Percentiles rank a stretch among this genome's conserved stretches.
These are phyloP conservation scores for Tetranychus piercei DNA, from an alignment of 2,888 invertebrate genomes.

Conservation along the genomic window DNA sequence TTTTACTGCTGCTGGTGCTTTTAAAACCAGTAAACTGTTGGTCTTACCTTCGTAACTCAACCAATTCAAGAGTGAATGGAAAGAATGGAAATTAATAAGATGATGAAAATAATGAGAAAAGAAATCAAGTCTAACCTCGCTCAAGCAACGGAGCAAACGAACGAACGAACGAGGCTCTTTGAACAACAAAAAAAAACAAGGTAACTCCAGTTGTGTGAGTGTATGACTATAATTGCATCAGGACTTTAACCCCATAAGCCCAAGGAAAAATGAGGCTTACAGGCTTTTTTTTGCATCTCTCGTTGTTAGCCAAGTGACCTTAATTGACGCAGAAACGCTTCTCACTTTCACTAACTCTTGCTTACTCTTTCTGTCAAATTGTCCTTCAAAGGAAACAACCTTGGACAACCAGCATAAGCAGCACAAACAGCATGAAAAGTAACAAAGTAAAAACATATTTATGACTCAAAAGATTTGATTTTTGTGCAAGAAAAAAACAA, in stretches of 20 bases:
- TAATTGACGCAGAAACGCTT: background rate
- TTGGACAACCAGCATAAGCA: background rate
- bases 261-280: constrained; percentile 1
- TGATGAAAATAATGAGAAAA: background rate
- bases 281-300: background rate
- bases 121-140: background rate
- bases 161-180: background rate
- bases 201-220: background rate
- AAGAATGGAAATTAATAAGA: background rate
- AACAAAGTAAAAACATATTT: background rate
- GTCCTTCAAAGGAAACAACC: background rate
- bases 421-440: background rate
- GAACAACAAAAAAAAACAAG: background rate
- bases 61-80: background rate
- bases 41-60: background rate
- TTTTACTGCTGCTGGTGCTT: background rate
- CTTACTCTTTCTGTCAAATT: background rate
- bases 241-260: background rate
- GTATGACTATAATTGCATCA: background rate
- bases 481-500: too few relatives aligned
- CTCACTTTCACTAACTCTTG: background rate
- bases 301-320: background rate
- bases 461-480: too few relatives aligned
- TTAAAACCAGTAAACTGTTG: background rate
- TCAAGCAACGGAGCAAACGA: background rate